Evolutionary conservation across 1,140 invertebrate species (phyloP), one percentile per base, ranked within the genome.

Genomic region (Drosophila bipectinata): DNA sequence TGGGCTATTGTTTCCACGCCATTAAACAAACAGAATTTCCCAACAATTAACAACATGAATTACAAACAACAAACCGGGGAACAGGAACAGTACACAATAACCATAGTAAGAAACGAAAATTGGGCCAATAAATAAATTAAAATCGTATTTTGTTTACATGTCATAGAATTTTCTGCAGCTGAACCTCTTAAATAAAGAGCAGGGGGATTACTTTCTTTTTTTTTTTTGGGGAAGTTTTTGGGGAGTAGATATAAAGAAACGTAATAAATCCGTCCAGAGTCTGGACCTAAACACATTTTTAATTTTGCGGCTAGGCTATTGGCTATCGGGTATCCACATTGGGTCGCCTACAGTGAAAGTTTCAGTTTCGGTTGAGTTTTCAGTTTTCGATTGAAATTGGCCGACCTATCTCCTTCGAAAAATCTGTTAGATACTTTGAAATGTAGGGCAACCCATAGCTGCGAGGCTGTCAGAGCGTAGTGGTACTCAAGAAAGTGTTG

Each of bases 41-140:
- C 58, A 55, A 82, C 69, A 82, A 83, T 82, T 83, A 82, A 82
- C 79, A 82, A 78, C 58, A 32, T 45, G 10, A 59, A 72, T 63
- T 15, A 44, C 28, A 39, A 5, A 49, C 45, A 21, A 21, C 21
- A 21, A 21, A 21, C 21, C 21, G 12, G 28, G 26, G 52, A 24
- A 49, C 61, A 58, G 26, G 52, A 24, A 49, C 61, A 58, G 28
- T 28, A 37, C 44, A 57, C 56, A 57, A 71, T 52, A 67, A 68
- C 60, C 61, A 76, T 53, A 82, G 79, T 83, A 82, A 71, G 68
- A 12, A 45, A 57, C 44, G 48, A 79, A 79, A 83, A 82, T 83
- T 74, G 73, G 81, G 53, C 58, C n/a, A 14, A 72, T 83, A 82
- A 82, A 69, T 83, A 79, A 83, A 75, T 82, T 63, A 72, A 83